Base-by-base conservation (phyloP, 2,888 invertebrate genomes). In the Lepetodrilus schrolli region DNA sequence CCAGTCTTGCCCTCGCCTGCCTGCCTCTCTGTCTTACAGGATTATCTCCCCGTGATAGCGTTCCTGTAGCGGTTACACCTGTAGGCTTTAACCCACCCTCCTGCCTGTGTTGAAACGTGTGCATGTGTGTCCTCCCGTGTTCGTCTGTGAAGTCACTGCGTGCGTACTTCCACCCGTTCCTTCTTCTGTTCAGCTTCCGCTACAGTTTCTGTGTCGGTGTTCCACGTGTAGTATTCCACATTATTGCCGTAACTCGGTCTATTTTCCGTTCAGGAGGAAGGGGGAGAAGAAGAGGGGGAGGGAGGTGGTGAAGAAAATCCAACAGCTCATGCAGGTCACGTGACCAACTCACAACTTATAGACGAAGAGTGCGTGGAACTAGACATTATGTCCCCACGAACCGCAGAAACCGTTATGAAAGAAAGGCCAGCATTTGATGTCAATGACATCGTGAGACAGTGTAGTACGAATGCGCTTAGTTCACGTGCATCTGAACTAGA, bases 191-290 rank as follows among this genome's bases (percentile, higher is more conserved):
- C 10, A 30, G 58, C 58, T 58, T 30, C 58, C 30, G 58, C 58
- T 30, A n/a, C 17, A 17, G 26, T 30, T 58, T 58, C 30, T 30
- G 48, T 48, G 48, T 48, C 20, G 8, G 43, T 43, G 43, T 58
- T 23, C 34, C 58, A 26, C n/a, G 30, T 50, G 13, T 34, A 43
- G 43, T 17, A 43, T 43, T 17, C 10, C 43, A 3, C 43, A 43
- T 4, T 7, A 17, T 43, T 17, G 43, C 13, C 17, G 43, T 43
- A 43, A 17, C n/a, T n/a, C 26, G 26, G 58, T 58, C n/a, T 58
- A 17, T 68, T 68, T 68, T n/a, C 68, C 47, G 30, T 47, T n/a
- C 47, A 50, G 58, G 70, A 51, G 36, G 70, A 49, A 2, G 48
- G 21, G 38, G 47, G 30, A 49, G 48, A 70, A 10, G 30, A n/a